These are phyloP conservation scores for Polyergus mexicanus DNA, from an alignment of 1,140 invertebrate species.

Conservation along the genomic window DNA sequence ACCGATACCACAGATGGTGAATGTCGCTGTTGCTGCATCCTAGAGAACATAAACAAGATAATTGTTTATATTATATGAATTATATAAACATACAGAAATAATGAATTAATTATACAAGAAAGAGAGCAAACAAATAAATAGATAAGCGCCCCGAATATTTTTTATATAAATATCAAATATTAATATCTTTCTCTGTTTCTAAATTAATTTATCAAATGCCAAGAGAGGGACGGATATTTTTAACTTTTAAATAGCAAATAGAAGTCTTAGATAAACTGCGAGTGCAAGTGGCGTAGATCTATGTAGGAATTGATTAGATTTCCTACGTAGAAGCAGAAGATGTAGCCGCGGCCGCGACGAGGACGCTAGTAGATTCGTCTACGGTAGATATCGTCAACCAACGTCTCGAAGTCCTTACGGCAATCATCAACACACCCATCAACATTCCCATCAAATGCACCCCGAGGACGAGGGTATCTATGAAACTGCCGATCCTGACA, in stretches of 20 bases:
- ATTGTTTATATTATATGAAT: constrained; percentile 7
- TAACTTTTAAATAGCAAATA: constrained; percentile 1
- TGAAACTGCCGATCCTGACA: constrained; percentile 93
- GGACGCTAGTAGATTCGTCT: constrained; percentile 90
- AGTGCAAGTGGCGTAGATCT: constrained; percentile 39
- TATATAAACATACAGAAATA: neutral
- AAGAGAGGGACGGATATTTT: neutral
- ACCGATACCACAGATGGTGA: constrained; percentile 34
- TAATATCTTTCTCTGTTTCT: neutral
- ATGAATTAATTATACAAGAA: constrained; percentile 14
- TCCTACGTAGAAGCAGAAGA: constrained; percentile 86
- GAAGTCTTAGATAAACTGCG: neutral
- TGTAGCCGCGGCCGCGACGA: constrained; percentile 87
- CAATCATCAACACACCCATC: constrained; percentile 86
- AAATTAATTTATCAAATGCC: constrained; percentile 16
- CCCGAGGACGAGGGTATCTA: constrained; percentile 95
- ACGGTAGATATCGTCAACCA: constrained; percentile 93
- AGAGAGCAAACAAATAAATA: neutral
- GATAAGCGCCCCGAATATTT: constrained; percentile 1
- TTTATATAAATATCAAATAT: constrained; percentile 14
- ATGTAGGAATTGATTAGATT: constrained; percentile 70
- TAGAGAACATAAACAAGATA: constrained; percentile 8
- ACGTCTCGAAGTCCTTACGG: constrained; percentile 88
- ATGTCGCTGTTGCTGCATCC: constrained; percentile 17
- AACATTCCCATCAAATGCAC: constrained; percentile 88